A percentile compares a stretch with the other conserved stretches of the same genome.
phyloP scores from a whole-genome alignment of 2,888 invertebrate species.

The Laspeyria flexula region DNA sequence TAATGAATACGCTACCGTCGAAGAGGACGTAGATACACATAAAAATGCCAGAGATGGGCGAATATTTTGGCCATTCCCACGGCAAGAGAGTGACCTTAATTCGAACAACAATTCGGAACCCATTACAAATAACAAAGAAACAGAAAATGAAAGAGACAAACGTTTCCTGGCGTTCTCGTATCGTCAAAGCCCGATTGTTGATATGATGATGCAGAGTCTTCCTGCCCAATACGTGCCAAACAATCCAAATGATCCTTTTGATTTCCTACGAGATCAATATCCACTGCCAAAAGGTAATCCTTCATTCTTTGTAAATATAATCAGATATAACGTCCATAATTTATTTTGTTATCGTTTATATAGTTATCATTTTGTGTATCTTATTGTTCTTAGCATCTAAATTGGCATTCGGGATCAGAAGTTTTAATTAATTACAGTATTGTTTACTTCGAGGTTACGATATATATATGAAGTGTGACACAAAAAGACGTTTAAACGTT shows the following conservation, averaged over 20 bases:
- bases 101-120: constrained; percentile 14
- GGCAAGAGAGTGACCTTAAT: constrained; percentile 46
- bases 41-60: constrained; percentile 50
- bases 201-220: constrained; percentile 71
- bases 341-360: constrained; percentile 4
- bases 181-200: constrained; percentile 70
- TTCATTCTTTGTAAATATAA: constrained; percentile 5
- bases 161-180: constrained; percentile 66
- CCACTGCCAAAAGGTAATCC: constrained; percentile 75
- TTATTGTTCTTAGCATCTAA: constrained; percentile 26
- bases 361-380: constrained; percentile 15
- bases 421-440: constrained; percentile 37
- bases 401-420: constrained; percentile 6
- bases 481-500: too few species aligned
- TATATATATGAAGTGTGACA: too few species aligned
- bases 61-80: constrained; percentile 69
- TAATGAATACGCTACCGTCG: constrained; percentile 53
- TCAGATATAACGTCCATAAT: constrained; percentile 7
- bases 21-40: constrained; percentile 40
- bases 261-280: constrained; percentile 74
- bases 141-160: constrained; percentile 41
- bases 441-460: constrained; percentile 23
- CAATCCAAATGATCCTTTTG: constrained; percentile 70
- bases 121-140: constrained; percentile 14
- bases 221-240: constrained; percentile 60